A percentile compares a stretch with the other conserved stretches of the same genome.
phyloP scores from a whole-genome alignment of 2,797 vertebrate genomes.

The Phrynocephalus guinanensis region DNA sequence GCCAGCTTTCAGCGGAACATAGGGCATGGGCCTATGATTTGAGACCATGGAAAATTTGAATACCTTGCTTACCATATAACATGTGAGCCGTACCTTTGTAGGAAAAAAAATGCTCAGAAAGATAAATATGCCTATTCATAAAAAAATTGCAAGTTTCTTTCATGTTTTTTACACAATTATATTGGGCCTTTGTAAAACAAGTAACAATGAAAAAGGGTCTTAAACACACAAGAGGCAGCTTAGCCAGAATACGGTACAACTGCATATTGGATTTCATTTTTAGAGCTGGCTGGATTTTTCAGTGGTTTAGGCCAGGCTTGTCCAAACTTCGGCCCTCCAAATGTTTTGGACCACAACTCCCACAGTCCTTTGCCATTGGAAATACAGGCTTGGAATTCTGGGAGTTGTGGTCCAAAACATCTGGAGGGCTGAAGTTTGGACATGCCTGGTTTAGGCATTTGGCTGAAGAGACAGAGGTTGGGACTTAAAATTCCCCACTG shows the following conservation, averaged over 20 bases:
- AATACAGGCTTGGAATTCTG: too few relatives aligned
- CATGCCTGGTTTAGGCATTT: too few relatives aligned
- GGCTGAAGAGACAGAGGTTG: too few relatives aligned
- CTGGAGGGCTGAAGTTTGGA: too few relatives aligned
- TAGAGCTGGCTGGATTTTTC: too few relatives aligned
- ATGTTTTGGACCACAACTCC: too few relatives aligned
- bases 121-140: too few relatives aligned
- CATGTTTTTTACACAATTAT: slow-evolving; percentile 60
- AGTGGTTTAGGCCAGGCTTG: too few relatives aligned
- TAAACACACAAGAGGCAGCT: slow-evolving; percentile 50
- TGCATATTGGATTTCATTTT: neutral
- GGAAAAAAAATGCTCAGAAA: neutral
- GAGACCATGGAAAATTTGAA: neutral
- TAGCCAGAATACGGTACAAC: neutral
- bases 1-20: neutral
- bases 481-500: too few relatives aligned
- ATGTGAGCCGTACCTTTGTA: neutral
- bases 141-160: slow-evolving; percentile 54
- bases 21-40: neutral
- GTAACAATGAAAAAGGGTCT: slow-evolving; percentile 38
- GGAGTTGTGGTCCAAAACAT: too few relatives aligned
- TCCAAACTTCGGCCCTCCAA: too few relatives aligned
- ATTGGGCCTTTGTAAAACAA: slow-evolving; percentile 52
- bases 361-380: too few relatives aligned
- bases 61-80: neutral